Evolutionary conservation across 2,797 vertebrate genomes (phyloP), one percentile per base, ranked within the genome.

Genomic region (Gymnoscopelus microlampas): DNA sequence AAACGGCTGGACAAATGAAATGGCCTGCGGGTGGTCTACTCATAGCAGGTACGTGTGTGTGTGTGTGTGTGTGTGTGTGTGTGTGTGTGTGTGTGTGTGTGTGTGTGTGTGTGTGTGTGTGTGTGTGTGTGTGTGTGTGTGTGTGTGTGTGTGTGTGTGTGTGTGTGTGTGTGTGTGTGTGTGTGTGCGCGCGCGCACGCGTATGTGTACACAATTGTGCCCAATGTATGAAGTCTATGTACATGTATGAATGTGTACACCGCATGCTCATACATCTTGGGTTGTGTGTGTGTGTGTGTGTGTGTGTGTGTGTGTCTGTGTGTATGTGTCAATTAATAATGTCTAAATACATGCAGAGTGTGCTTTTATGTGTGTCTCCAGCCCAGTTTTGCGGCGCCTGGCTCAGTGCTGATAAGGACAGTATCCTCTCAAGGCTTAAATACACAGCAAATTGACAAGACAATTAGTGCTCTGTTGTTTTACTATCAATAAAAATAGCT

Each of bases 391-490:
- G 79, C 29, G 68, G 57, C 53, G 87, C 76, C 89, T 92, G 90
- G 82, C 79, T 68, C 49, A 0, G 71, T 0, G 53, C 87, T 86
- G 90, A 92, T 92, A 92, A 91, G 86, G 66, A 80, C 12, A 26
- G 8, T 70, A 72, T 71, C 77, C 88, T 87, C 85, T 79, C 80
- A 48, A 84, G 86, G 82, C 87, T 88, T 84, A 76, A 88, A 88
- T 23, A 58, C 84, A 70, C 23, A 49, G 63, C 70, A 78, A 89
- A 85, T 75, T 83, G 85, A 88, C 77, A 82, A 87, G 84, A 88
- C 86, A 90, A 92, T 91, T 88, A 88, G 85, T 1, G 57, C 72
- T 79, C 70, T 78, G 86, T 87, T 87, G 85, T 89, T 88, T 80
- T 73, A 88, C 86, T 87, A 83, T 89, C 86, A 89, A 87, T 90